Evolutionary conservation across 1,140 invertebrate genomes (phyloP).

Genomic region (Maniola jurtina): DNA sequence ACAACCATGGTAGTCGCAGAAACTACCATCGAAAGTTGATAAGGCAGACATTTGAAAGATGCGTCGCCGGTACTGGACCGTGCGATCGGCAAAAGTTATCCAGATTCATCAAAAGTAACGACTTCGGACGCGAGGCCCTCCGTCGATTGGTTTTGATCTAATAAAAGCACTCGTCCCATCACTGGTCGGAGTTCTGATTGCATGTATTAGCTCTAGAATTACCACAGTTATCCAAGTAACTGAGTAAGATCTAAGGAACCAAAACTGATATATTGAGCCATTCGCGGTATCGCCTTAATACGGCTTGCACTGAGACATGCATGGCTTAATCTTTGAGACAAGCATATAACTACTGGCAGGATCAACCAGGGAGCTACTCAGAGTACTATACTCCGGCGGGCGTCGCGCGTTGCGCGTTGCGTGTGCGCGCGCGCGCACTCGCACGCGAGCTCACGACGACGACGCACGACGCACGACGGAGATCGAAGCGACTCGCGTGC

Average conservation of each 20-base stretch:
- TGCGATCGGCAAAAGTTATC: constrained; percentile 82
- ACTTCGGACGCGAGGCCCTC: constrained; percentile 78
- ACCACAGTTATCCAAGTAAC: too few species aligned
- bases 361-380: constrained; percentile 81
- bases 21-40: too few species aligned
- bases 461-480: too few species aligned
- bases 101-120: constrained; percentile 86
- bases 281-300: constrained; percentile 87
- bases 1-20: too few species aligned
- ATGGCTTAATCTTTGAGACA: constrained; percentile 90
- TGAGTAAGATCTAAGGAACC: constrained; percentile 81
- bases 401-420: too few species aligned
- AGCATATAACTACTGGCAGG: constrained; percentile 88
- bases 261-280: constrained; percentile 90
- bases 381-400: too few species aligned
- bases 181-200: constrained; percentile 17
- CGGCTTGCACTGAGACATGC: constrained; percentile 87
- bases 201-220: too few species aligned
- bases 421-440: too few species aligned
- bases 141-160: constrained; percentile 79
- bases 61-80: too few species aligned
- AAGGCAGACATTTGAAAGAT: too few species aligned
- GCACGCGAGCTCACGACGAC: too few species aligned
- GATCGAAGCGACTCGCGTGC: too few species aligned
- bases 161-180: constrained; percentile 86